These are phyloP conservation scores for Poeciliopsis turneri DNA, from an alignment of 2,797 vertebrate genomes.

Conservation along the genomic window DNA sequence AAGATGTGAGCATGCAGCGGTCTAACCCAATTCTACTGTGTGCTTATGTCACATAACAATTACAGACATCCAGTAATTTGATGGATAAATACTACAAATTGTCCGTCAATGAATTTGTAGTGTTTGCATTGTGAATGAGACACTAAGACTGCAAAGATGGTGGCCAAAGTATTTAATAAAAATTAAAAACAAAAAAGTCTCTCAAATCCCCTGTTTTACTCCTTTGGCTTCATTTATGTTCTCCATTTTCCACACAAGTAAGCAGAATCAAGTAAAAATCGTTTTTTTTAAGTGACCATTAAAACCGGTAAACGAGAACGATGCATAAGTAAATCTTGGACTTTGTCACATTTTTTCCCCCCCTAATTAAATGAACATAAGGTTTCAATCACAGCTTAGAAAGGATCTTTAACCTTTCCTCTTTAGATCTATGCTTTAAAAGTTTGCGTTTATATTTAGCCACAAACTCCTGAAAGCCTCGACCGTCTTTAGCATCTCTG, in stretches of 20 bases:
- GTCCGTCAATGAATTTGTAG: not conserved
- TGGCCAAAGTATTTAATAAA: not conserved
- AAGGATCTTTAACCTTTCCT: not conserved
- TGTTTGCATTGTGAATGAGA: not conserved
- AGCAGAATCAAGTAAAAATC: not conserved
- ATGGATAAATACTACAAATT: not conserved
- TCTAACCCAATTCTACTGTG: not conserved
- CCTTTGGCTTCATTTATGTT: not conserved
- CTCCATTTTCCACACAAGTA: not conserved
- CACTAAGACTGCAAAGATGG: not conserved
- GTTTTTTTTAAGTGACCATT: not conserved
- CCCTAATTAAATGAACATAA: not conserved
- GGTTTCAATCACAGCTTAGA: not conserved
- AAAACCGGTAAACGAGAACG: not conserved
- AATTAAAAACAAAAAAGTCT: no score
- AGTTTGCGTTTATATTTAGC: not conserved
- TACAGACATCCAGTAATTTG: not conserved
- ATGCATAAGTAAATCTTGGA: not conserved
- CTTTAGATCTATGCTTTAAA: not conserved
- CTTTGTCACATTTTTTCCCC: not conserved
- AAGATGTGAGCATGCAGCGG: not conserved
- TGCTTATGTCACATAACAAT: not conserved
- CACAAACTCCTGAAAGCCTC: not conserved
- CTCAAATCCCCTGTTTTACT: not conserved
- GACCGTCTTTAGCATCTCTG: not conserved